Evolutionary conservation across 1,140 invertebrate genomes (phyloP), one percentile per base, ranked within the genome.

Genomic region (Pseudomyrmex concolor): DNA sequence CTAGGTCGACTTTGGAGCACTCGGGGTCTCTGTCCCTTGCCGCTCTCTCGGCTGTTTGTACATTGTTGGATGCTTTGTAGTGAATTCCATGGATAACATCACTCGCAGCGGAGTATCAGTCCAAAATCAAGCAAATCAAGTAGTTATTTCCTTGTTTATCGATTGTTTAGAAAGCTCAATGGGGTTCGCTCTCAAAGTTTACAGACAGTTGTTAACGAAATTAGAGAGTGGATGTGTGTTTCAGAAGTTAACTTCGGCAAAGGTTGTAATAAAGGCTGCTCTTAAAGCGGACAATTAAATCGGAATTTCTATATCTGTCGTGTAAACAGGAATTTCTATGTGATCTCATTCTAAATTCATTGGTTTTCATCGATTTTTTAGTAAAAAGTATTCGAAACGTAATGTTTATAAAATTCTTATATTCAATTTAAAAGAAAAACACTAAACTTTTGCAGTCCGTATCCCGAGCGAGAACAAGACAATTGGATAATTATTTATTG

Each of bases 1-100:
- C 66, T 84, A 57, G 83, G 76, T 84, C 76, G 83, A 84, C 83
- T 84, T 81, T 81, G 57, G 76, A 80, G 66, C 76, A 80, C 66
- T 66, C 66, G 66, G 51, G 66, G 64, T 71, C 76, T 71, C 66
- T 71, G 76, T 80, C 76, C 66, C 66, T 80, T 70, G 76, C 55
- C 48, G 71, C 71, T 57, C 59, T 81, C 57, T 19, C 83, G 55
- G 72, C 63, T 87, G 64, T 82, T 73, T 72, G 54, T 57, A 73
- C 87, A 88, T 85, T 85, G 87, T 85, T 88, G 87, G 73, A 67
- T 82, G 62, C 80, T 88, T 89, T 83, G 86, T 86, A 88, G 84
- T 72, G 84, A 89, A 84, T 88, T 89, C 84, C 85, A 22, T 66
- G 57, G 64, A 73, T 81, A 74, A 54, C 84, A 77, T 68, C 76